Conservation (phyloP, 2,888 invertebrate genomes). For the Lasius platythorax region DNA sequence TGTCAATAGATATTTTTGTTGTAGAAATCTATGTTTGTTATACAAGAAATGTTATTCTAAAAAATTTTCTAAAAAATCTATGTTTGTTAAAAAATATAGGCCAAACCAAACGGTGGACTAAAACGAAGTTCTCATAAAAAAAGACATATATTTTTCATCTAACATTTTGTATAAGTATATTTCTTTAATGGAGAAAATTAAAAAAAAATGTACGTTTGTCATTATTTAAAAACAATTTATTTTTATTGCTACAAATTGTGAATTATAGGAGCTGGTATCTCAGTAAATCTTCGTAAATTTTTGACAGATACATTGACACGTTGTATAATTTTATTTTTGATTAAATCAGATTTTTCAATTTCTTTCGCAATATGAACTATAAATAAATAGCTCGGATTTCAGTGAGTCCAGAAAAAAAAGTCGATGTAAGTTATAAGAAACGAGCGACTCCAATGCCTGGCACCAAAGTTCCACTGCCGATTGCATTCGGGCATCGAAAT, state of each 20-base stretch:
- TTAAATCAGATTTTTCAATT: background rate
- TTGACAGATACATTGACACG: background rate
- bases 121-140: background rate
- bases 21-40: background rate
- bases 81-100: background rate
- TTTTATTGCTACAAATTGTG: background rate
- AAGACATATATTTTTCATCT: background rate
- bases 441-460: slow-evolving; percentile 67
- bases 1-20: background rate
- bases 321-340: background rate
- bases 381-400: background rate
- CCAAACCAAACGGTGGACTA: background rate
- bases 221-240: background rate
- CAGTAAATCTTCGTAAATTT: background rate
- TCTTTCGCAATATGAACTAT: background rate
- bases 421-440: slow-evolving; percentile 53
- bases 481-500: slow-evolving; percentile 73
- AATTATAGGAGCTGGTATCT: background rate
- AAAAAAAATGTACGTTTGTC: background rate
- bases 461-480: slow-evolving; percentile 55
- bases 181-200: background rate
- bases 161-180: background rate
- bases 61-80: no score
- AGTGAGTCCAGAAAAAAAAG: background rate
- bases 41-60: background rate